Base-by-base conservation (phyloP, 2,113 vertebrate genomes). In the Gymnobelideus leadbeateri region DNA sequence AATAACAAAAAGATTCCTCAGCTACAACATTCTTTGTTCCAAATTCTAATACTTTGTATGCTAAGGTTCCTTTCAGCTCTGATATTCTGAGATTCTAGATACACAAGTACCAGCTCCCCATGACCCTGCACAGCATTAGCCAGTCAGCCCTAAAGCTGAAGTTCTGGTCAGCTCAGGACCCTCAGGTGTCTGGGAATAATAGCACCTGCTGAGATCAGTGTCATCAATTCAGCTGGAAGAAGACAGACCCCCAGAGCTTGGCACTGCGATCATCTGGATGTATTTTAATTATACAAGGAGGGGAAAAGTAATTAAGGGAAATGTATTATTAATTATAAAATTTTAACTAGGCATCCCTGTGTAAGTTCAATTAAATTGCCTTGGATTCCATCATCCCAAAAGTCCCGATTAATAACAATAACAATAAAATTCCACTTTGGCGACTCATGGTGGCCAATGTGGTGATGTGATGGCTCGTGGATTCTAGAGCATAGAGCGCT, bases 291-390 rank as follows among this genome's bases (percentile, higher is more conserved):
- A 52, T 61, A 93, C 7, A 37, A 57, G 68, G 93, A 95, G 94
- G 89, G 25, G 91, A 95, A n/a, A 3, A 96, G 93, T 96, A 89
- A 6, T 97, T 98, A 93, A 50, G 47, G 26, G 50, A 57, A 95
- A 96, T 57, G 91, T 51, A 28, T 91, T 96, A 51, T 96, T 94
- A 94, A 49, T 28, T 91, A 55, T 94, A 68, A 52, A 92, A 25
- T 11, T 91, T 49, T 95, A 55, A 91, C 28, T 89, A 96, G 89
- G 61, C 52, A 93, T 61, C 24, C 89, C 89, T 55, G 31, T 3
- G 0, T 25, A 19, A 21, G 0, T 5, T n/a, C 25, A 19, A 50
- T 91, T 96, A 61, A 92, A 91, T 95, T 51, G 6, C 77, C 57
- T 51, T 77, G 89, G 46, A 31, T 3, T 51, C 96, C 16, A 37